Percentiles rank a stretch among this genome's conserved stretches.
These are phyloP conservation scores for Allochrocebus solatus DNA, from an alignment of 2,797 vertebrate genomes.

Conservation along the genomic window DNA sequence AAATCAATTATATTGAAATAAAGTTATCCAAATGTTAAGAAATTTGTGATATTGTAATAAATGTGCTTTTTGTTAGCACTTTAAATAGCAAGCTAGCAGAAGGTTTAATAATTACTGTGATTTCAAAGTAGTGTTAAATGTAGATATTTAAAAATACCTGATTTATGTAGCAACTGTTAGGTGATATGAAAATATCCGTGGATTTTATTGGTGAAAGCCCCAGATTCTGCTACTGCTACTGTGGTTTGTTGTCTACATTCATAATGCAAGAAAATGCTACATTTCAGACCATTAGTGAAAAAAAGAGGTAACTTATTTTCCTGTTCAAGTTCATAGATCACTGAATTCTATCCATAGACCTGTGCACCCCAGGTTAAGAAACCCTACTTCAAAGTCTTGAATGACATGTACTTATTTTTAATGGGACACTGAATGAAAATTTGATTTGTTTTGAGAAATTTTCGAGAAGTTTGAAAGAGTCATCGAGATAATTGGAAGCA, in stretches of 20 bases:
- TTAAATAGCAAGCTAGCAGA: constrained; percentile 47
- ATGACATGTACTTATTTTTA: constrained; percentile 47
- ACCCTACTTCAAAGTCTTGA: background rate
- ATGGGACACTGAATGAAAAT: constrained; percentile 40
- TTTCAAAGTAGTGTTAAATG: constrained; percentile 44
- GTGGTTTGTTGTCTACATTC: background rate
- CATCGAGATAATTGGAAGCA: constrained; percentile 62
- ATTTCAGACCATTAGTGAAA: background rate
- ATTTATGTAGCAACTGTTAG: constrained; percentile 13
- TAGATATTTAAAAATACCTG: constrained; percentile 57
- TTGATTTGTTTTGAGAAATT: constrained; percentile 53
- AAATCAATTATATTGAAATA: constrained; percentile 26
- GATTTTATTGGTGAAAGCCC: constrained; percentile 29
- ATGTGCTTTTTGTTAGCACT: constrained; percentile 33
- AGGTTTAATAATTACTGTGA: constrained; percentile 50
- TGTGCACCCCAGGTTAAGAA: background rate
- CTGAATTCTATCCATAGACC: background rate
- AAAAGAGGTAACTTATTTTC: background rate
- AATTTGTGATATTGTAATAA: background rate
- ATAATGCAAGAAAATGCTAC: constrained; percentile 3
- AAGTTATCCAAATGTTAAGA: background rate
- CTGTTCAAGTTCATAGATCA: background rate
- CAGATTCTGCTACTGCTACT: background rate
- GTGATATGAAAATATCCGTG: constrained; percentile 8
- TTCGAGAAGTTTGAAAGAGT: constrained; percentile 62